These are phyloP conservation scores for Sphaerodactylus townsendi DNA, from an alignment of 2,113 vertebrate genomes.

Conservation along the genomic window DNA sequence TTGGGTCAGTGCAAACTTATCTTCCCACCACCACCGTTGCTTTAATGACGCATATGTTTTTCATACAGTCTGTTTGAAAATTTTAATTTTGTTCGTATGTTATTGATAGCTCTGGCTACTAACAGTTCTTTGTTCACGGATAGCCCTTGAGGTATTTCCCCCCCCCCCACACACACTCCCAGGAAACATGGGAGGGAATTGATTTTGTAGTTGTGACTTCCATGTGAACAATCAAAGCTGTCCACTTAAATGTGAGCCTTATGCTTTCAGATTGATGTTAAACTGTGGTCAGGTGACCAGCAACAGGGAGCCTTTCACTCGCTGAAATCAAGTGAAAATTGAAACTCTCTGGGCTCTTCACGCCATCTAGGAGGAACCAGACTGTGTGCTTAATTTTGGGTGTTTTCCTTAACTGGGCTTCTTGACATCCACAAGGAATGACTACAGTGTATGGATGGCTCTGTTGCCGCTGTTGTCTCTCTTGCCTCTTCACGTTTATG, in stretches of 20 bases:
- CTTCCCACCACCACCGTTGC: neutral
- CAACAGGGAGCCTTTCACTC: neutral
- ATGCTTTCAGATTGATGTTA: neutral
- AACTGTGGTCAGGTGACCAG: neutral
- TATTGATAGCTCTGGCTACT: neutral
- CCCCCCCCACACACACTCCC: neutral
- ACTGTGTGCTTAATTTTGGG: neutral
- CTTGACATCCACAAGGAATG: neutral
- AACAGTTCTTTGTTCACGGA: constrained; percentile 4
- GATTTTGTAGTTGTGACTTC: neutral
- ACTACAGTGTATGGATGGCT: neutral
- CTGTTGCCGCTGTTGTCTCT: too few relatives aligned
- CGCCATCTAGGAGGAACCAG: neutral
- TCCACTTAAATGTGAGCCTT: constrained; percentile 9
- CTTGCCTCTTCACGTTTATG: neutral
- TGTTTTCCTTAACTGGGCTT: neutral
- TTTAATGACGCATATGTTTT: neutral
- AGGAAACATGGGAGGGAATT: neutral
- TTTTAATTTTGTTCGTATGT: rapidly evolving
- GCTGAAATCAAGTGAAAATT: neutral
- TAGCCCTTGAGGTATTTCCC: constrained; percentile 8
- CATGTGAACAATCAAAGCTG: neutral
- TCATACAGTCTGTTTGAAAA: neutral
- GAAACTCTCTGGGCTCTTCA: neutral
- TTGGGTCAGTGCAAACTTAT: neutral